phyloP scores from a whole-genome alignment of 2,113 vertebrate species.

The Aepyceros melampus region DNA sequence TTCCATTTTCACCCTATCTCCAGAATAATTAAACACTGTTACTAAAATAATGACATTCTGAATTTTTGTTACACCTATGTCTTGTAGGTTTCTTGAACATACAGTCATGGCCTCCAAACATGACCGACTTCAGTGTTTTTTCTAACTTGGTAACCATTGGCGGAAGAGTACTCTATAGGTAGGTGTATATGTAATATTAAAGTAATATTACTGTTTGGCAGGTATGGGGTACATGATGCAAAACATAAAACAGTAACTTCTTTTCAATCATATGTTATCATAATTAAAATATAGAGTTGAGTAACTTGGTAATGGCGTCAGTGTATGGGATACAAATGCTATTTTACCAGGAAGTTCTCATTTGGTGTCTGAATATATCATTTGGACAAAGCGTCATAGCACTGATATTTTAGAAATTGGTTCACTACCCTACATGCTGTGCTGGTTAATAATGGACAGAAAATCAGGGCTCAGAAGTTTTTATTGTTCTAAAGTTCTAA shows the following conservation, averaged over 20 bases:
- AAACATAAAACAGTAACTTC: background rate
- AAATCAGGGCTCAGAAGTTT: background rate
- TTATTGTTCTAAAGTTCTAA: background rate
- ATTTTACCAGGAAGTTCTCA: background rate
- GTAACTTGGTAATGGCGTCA: background rate
- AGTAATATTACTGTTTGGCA: background rate
- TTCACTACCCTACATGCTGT: background rate
- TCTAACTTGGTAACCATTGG: slow-evolving; percentile 95
- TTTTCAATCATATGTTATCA: background rate
- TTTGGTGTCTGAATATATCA: background rate
- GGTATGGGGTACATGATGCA: background rate
- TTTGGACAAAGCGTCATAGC: background rate
- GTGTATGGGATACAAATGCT: background rate
- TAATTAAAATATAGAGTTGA: background rate
- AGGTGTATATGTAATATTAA: background rate
- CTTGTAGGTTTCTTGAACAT: slow-evolving; percentile 95
- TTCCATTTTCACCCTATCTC: background rate
- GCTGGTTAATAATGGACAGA: background rate
- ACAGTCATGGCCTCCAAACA: slow-evolving; percentile 98
- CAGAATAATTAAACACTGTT: background rate
- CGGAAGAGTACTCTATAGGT: slow-evolving; percentile 96
- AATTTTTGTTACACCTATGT: background rate
- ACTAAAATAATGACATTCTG: background rate
- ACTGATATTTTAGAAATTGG: background rate
- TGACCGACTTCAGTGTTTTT: slow-evolving; percentile 97